Conservation (phyloP, 1,140 invertebrate species). For the Wiebesia pumilae region DNA sequence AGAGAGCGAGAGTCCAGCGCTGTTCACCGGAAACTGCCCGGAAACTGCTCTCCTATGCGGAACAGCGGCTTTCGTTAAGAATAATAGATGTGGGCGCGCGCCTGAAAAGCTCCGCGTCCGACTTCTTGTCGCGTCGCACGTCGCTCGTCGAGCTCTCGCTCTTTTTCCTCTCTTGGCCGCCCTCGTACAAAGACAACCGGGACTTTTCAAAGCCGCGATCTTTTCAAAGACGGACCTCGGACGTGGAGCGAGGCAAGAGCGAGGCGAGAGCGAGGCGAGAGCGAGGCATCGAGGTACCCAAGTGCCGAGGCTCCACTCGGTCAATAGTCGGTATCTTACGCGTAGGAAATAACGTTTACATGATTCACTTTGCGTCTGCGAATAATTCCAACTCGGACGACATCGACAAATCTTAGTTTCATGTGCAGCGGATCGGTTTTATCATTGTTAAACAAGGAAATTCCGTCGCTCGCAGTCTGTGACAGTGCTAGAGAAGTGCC, state of each 20-base stretch:
- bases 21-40: not conserved
- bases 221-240: not conserved
- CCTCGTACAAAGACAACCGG: not conserved
- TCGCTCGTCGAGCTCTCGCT: not conserved
- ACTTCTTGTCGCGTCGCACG: not conserved
- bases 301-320: too few species aligned
- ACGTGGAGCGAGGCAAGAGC: not conserved
- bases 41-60: not conserved
- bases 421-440: too few species aligned
- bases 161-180: not conserved
- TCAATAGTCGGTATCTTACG: too few species aligned
- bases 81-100: not conserved
- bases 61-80: not conserved
- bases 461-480: too few species aligned
- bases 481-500: too few species aligned
- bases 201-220: not conserved
- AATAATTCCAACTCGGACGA: too few species aligned
- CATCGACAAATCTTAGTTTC: too few species aligned
- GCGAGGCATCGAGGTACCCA: not conserved
- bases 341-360: too few species aligned
- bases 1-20: not conserved
- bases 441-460: too few species aligned
- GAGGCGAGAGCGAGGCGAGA: not conserved
- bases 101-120: not conserved
- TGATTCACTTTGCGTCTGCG: too few species aligned